Conservation (phyloP, 2,888 invertebrate species). For the Lasioglossum pauxillum region DNA sequence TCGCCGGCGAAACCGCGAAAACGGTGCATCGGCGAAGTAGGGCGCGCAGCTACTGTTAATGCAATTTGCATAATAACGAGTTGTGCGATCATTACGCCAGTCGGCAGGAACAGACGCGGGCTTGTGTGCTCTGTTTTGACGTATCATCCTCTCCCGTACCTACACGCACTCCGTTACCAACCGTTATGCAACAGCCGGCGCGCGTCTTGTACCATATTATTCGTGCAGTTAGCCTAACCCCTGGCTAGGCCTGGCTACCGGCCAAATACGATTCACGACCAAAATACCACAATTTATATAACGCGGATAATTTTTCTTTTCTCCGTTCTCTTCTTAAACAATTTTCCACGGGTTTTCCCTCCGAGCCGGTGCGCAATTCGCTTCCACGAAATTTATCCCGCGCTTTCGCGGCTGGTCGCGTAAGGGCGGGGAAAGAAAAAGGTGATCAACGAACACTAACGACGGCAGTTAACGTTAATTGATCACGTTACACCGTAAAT, state of each 20-base stretch:
- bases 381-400: background rate
- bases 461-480: constrained; percentile 23
- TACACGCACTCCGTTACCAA: constrained; percentile 63
- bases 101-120: constrained; percentile 42
- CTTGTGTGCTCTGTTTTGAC: constrained; percentile 57
- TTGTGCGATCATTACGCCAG: constrained; percentile 64
- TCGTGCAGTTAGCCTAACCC: constrained; percentile 79
- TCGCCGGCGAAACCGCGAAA: constrained; percentile 22
- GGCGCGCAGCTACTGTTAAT: constrained; percentile 72
- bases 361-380: constrained; percentile 3
- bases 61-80: constrained; percentile 77
- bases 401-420: background rate
- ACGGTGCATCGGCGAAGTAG: constrained; percentile 62
- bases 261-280: constrained; percentile 81
- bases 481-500: constrained; percentile 28
- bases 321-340: background rate
- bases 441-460: constrained; percentile 23
- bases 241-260: constrained; percentile 70
- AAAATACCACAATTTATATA: constrained; percentile 83
- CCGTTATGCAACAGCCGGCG: constrained; percentile 80
- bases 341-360: constrained; percentile 5
- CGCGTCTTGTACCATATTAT: constrained; percentile 71
- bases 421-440: background rate
- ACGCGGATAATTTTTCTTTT: constrained; percentile 57
- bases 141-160: constrained; percentile 62